Evolutionary conservation across 2,888 invertebrate genomes (phyloP).

Genomic region (Tipula helvola): DNA sequence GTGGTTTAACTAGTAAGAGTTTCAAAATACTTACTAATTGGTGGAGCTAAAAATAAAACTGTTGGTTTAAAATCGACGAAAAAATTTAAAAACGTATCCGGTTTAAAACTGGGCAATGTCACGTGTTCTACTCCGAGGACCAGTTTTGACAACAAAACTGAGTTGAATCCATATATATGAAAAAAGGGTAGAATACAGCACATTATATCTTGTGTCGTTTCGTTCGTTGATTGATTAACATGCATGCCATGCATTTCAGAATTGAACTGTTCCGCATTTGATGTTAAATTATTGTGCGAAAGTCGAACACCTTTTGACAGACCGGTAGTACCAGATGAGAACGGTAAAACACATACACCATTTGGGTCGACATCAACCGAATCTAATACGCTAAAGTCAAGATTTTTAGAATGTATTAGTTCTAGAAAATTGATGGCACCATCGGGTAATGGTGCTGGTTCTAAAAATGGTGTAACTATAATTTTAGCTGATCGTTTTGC

Average conservation of each 20-base stretch:
- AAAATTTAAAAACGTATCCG: constrained; percentile 49
- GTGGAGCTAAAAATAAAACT: constrained; percentile 64
- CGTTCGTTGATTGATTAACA: constrained; percentile 21
- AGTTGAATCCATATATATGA: constrained; percentile 65
- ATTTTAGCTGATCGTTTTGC: constrained; percentile 38
- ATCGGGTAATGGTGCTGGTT: constrained; percentile 39
- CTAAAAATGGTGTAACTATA: constrained; percentile 40
- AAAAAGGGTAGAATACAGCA: constrained; percentile 69
- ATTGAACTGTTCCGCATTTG: constrained; percentile 29
- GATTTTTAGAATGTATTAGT: constrained; percentile 38
- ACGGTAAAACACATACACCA: constrained; percentile 58
- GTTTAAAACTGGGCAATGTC: constrained; percentile 62
- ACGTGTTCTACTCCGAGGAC: constrained; percentile 49
- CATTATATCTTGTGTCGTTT: constrained; percentile 45
- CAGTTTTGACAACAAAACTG: constrained; percentile 45
- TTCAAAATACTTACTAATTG: constrained; percentile 46
- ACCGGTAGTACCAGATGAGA: constrained; percentile 74
- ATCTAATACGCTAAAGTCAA: constrained; percentile 39
- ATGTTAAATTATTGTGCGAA: constrained; percentile 38
- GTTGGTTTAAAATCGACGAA: constrained; percentile 50
- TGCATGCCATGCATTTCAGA: constrained; percentile 12
- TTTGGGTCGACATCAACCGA: constrained; percentile 37
- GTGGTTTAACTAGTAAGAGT: background rate
- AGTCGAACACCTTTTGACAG: constrained; percentile 62
- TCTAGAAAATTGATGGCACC: constrained; percentile 48